Conservation (phyloP, 2,797 vertebrate species). For the Saguinus oedipus region DNA sequence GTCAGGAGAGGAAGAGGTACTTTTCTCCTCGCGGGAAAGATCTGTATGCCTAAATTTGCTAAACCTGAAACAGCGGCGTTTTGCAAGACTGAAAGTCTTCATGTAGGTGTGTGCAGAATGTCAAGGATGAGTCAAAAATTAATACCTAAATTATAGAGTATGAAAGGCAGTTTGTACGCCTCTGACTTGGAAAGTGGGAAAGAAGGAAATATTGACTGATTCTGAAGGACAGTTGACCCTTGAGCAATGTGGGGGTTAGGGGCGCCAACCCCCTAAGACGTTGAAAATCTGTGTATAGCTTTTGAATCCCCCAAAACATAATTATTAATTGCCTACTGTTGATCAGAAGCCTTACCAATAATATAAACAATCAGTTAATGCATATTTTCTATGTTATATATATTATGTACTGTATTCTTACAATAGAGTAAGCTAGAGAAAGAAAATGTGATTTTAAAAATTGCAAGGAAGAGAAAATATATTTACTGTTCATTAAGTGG, state of each 20-base stretch:
- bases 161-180: slow-evolving; percentile 77
- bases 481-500: not conserved
- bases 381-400: not conserved
- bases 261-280: accelerated
- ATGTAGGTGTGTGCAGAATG: slow-evolving; percentile 86
- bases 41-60: slow-evolving; percentile 79
- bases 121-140: slow-evolving; percentile 87
- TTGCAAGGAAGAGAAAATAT: not conserved
- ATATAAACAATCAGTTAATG: not conserved
- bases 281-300: not conserved
- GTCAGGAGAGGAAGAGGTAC: not conserved
- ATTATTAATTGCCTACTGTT: not conserved
- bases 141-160: slow-evolving; percentile 84
- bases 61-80: slow-evolving; percentile 79
- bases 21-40: slow-evolving; percentile 74
- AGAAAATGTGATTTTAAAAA: not conserved
- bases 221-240: not conserved
- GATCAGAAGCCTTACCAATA: not conserved
- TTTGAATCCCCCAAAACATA: not conserved
- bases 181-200: slow-evolving; percentile 78
- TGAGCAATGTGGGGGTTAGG: not conserved
- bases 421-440: not conserved
- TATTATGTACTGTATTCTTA: not conserved
- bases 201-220: slow-evolving; percentile 80
- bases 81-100: slow-evolving; percentile 79